Base-by-base conservation (phyloP, 2,888 invertebrate genomes). In the Nasonovia ribisnigri region DNA sequence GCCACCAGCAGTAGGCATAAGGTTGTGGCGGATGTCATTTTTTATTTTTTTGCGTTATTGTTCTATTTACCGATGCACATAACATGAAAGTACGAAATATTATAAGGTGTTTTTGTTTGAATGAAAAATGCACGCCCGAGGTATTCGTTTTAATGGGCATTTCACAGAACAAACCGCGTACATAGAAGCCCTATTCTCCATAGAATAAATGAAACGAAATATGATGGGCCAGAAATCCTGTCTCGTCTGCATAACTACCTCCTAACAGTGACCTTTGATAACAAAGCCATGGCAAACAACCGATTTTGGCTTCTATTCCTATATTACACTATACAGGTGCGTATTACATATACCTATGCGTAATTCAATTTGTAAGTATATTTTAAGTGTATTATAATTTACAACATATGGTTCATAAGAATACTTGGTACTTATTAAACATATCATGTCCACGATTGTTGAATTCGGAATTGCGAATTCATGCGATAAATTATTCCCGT, bases 51-150 rank as follows among this genome's bases (percentile, higher is more conserved):
- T 54, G 43, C 43, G 29, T 77, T 84, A 51, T 48, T 90, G n/a
- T 90, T 90, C 46, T 90, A 77, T 77, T 77, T 77, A 77, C 77
- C 36, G 46, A 42, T 77, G 48, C 90, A 48, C 48, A 51, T n/a
- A 77, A 77, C 90, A 60, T 46, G 20, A 46, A 20, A 54, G 20
- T 88, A 88, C 42, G 11, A 51, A 51, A 90, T 16, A 67, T 46
- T 89, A 57, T 67, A 67, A 90, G 90, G 67, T 67, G 67, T 90
- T 77, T 48, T 90, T 36, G 36, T 91, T 91, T 91, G 36, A 91
- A 91, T 84, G 91, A 84, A 51, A 91, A 91, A 54, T 84, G 29
- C 84, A 51, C 16, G 10, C 20, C 51, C 26, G 29, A 84, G 42
- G 51, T 42, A 51, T 91, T 91, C 77, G 51, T 36, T 91, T 51